Conservation (phyloP, 53 echinoderm and acorn worm species). For the Temnopleurus reevesii region DNA sequence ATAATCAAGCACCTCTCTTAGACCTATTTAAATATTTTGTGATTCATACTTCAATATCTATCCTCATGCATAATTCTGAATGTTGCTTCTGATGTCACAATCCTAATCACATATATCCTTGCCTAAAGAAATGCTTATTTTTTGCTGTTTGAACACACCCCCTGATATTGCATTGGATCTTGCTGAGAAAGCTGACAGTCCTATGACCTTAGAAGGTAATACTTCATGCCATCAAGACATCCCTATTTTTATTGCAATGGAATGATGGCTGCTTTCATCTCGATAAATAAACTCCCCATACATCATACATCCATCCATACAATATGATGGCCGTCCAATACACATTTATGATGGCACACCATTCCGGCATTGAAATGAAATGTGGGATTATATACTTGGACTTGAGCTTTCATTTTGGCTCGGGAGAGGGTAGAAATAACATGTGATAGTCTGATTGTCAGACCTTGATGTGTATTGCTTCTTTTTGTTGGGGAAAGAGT, state of each 20-base stretch:
- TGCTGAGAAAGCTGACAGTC: background rate
- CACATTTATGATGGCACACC: too few relatives aligned
- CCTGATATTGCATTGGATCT: background rate
- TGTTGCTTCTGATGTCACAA: too few relatives aligned
- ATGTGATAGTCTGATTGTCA: background rate
- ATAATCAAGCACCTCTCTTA: too few relatives aligned
- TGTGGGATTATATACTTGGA: constrained; percentile 12
- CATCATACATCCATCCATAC: background rate
- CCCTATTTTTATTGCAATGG: background rate
- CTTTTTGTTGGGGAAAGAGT: too few relatives aligned
- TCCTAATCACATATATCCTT: too few relatives aligned
- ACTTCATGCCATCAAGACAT: background rate
- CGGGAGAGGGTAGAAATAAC: constrained; percentile 4
- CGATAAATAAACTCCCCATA: constrained; percentile 5
- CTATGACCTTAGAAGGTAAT: constrained; percentile 14
- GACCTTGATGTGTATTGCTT: too few relatives aligned
- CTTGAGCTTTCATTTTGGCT: background rate
- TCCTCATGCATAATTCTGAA: too few relatives aligned
- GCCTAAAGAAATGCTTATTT: too few relatives aligned
- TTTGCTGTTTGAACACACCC: too few relatives aligned
- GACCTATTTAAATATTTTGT: too few relatives aligned
- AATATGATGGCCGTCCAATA: background rate
- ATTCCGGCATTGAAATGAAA: background rate
- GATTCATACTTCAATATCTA: too few relatives aligned
- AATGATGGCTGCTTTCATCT: background rate